A percentile compares a stretch with the other conserved stretches of the same genome.
Conservation (phyloP, 2,113 vertebrate species). For the Calidris pygmaea region DNA sequence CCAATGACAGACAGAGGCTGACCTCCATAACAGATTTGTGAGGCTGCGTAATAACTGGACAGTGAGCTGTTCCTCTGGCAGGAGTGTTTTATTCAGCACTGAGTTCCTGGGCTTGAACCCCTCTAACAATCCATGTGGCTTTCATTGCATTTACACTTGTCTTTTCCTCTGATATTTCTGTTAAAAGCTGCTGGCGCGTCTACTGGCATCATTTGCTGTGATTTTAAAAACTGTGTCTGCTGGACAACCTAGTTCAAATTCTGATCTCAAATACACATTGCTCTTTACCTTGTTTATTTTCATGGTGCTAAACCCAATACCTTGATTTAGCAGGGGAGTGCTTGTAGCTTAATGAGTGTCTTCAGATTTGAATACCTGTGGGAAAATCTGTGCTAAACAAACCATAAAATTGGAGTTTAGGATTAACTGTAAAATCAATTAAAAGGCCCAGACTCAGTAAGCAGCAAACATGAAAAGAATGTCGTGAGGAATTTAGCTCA, state of each 20-base stretch:
- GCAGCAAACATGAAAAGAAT: background rate
- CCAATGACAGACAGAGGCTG: background rate
- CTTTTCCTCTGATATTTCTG: background rate
- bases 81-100: background rate
- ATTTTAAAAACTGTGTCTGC: background rate
- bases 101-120: background rate
- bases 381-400: conserved; percentile 5
- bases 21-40: background rate
- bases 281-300: background rate
- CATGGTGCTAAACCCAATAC: background rate
- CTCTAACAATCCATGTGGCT: background rate
- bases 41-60: background rate
- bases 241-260: background rate
- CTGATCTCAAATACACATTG: background rate
- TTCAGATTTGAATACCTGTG: background rate
- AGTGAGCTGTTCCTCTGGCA: background rate
- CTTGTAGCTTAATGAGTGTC: background rate
- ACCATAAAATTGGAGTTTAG: background rate
- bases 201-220: background rate
- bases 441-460: background rate
- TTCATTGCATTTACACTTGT: background rate
- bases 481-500: background rate
- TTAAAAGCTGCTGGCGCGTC: background rate
- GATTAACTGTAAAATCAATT: background rate
- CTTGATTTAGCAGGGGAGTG: background rate